These are phyloP conservation scores for Arctia plantaginis DNA, from an alignment of 2,888 invertebrate species.

Conservation along the genomic window DNA sequence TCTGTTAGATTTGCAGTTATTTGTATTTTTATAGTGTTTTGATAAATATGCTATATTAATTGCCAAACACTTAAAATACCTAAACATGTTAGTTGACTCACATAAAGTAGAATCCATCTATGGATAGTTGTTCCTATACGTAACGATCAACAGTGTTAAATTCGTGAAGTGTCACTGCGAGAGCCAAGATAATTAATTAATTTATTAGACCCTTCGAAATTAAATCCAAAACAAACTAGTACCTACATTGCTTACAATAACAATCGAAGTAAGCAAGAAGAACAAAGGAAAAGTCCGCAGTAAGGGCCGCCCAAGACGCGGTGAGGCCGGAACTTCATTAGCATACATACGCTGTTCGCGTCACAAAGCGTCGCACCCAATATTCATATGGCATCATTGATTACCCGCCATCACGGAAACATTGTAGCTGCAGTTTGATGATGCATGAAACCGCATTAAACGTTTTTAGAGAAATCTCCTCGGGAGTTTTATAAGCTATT, in stretches of 20 bases:
- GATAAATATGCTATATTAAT: no score
- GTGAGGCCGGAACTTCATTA: conserved; percentile 68
- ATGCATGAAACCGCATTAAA: conserved; percentile 47
- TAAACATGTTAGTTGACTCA: no score
- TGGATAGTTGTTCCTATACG: no score
- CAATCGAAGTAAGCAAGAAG: conserved; percentile 21
- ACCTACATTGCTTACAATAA: conserved; percentile 15
- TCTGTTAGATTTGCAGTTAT: no score
- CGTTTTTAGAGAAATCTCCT: conserved; percentile 34
- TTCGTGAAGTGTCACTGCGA: neutral
- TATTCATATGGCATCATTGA: conserved; percentile 71
- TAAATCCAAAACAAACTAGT: neutral
- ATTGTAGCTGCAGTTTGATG: conserved; percentile 9
- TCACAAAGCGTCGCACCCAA: conserved; percentile 69
- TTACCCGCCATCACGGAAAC: conserved; percentile 44
- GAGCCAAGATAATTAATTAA: neutral
- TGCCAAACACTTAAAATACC: no score
- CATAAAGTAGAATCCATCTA: no score
- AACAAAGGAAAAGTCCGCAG: conserved; percentile 48
- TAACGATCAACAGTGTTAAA: no score
- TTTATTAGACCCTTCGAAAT: neutral
- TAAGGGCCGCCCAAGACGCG: conserved; percentile 57
- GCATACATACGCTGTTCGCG: conserved; percentile 74
- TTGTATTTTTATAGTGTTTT: no score
- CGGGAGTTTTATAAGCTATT: conserved; percentile 19